Evolutionary conservation across 2,888 invertebrate genomes (phyloP).

Genomic region (Xestia xanthographa): DNA sequence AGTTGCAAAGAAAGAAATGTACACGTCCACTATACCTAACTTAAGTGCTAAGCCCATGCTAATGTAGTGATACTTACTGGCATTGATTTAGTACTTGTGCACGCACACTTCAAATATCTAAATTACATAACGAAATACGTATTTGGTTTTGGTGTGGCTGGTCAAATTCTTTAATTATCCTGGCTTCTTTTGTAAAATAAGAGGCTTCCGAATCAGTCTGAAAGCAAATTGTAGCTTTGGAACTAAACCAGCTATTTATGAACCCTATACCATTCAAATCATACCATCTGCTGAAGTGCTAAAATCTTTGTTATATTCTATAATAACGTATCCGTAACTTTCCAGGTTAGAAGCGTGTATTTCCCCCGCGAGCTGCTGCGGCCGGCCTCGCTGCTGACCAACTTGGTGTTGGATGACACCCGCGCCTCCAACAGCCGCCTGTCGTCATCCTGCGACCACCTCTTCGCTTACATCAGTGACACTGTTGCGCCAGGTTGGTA

Average conservation of each 20-base stretch:
- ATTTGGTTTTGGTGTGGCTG: background rate
- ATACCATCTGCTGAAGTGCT: background rate
- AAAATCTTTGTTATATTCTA: background rate
- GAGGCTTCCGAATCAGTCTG: background rate
- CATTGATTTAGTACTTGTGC: conserved; percentile 17
- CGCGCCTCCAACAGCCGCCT: conserved; percentile 89
- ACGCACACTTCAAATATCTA: background rate
- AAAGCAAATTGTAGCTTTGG: background rate
- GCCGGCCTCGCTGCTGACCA: conserved; percentile 94
- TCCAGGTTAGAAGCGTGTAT: conserved; percentile 91
- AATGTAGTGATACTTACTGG: conserved; percentile 20
- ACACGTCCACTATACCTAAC: background rate
- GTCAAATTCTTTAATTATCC: background rate
- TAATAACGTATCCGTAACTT: conserved; percentile 30
- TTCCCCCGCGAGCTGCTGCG: conserved; percentile 94
- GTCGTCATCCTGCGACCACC: conserved; percentile 92
- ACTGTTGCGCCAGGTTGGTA: conserved; percentile 94
- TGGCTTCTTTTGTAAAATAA: background rate
- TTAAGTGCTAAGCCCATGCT: conserved; percentile 19
- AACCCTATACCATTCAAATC: background rate
- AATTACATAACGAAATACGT: background rate
- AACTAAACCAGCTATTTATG: background rate
- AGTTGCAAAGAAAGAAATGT: conserved; percentile 9
- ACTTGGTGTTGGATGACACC: conserved; percentile 94
- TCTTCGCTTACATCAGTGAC: conserved; percentile 95